These are phyloP conservation scores for Oreochromis niloticus DNA, from an alignment of 2,113 vertebrate genomes.

Conservation along the genomic window DNA sequence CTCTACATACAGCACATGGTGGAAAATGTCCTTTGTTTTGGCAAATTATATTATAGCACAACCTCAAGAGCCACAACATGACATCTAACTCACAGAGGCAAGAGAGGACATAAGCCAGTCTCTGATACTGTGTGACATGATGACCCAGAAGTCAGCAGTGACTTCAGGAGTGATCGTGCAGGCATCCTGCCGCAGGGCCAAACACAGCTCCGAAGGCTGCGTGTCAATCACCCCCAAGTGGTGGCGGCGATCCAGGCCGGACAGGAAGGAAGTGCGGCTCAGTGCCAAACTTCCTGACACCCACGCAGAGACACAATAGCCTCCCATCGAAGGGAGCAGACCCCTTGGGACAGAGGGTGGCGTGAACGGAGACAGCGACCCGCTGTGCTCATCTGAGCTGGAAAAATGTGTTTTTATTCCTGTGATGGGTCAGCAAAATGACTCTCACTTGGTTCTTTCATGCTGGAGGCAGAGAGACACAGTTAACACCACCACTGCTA, in stretches of 20 bases:
- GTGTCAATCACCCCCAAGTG: conserved; percentile 49
- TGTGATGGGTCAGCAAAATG: conserved; percentile 27
- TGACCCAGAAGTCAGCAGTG: not conserved
- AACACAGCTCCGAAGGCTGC: not conserved
- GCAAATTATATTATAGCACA: not conserved
- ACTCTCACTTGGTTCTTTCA: not conserved
- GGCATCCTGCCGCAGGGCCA: conserved; percentile 41
- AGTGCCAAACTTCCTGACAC: conserved; percentile 68
- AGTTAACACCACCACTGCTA: not conserved
- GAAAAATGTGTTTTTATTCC: conserved; percentile 32
- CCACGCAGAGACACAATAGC: conserved; percentile 60
- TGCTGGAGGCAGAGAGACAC: not conserved
- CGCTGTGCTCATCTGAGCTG: conserved; percentile 29
- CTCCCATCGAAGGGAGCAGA: not conserved
- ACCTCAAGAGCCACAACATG: not conserved
- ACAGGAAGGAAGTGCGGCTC: conserved; percentile 63
- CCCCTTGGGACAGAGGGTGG: conserved; percentile 7
- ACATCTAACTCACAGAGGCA: not conserved
- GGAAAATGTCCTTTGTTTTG: not conserved
- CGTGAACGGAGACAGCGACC: not conserved
- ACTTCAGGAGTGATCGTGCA: conserved; percentile 27
- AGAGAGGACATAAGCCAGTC: not conserved
- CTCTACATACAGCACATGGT: not conserved
- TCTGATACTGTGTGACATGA: not conserved
- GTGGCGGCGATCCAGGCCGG: conserved; percentile 31